Conservation (phyloP, 2,797 vertebrate species). For the Sebastes cheni region DNA sequence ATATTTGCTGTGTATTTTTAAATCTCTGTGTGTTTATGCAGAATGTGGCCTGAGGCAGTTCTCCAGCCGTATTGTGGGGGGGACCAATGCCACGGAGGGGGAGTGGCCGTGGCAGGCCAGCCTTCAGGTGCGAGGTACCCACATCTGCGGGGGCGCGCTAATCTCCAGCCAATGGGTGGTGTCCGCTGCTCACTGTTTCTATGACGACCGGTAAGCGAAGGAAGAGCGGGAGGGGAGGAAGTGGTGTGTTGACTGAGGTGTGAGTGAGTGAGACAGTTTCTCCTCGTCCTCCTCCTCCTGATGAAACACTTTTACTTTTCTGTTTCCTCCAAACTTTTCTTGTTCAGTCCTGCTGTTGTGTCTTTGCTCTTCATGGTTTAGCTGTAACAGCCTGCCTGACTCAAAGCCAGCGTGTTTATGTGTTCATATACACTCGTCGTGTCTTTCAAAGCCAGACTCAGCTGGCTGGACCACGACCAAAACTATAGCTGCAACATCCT, state of each 20-base stretch:
- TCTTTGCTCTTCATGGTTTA: neutral
- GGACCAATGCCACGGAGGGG: slow-evolving; percentile 83
- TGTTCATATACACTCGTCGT: neutral
- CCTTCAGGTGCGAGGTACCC: slow-evolving; percentile 88
- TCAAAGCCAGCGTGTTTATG: slow-evolving; percentile 11
- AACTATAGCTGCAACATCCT: slow-evolving; percentile 19
- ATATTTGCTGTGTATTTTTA: neutral
- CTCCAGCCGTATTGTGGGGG: slow-evolving; percentile 87
- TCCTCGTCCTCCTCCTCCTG: too few species aligned
- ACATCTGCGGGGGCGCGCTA: slow-evolving; percentile 91
- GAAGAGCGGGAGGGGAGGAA: neutral
- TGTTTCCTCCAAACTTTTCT: neutral
- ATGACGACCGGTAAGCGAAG: slow-evolving; percentile 86
- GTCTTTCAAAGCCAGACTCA: slow-evolving; percentile 8
- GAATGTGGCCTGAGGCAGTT: slow-evolving; percentile 90
- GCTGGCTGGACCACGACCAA: neutral
- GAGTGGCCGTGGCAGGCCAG: slow-evolving; percentile 98
- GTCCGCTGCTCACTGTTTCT: slow-evolving; percentile 94
- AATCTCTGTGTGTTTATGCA: slow-evolving; percentile 50
- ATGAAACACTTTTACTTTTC: neutral
- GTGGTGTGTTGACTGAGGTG: neutral
- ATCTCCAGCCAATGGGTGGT: slow-evolving; percentile 91
- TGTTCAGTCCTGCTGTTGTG: neutral
- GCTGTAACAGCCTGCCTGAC: neutral
- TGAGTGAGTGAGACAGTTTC: too few species aligned